Conservation (phyloP, 2,113 vertebrate genomes). For the Odocoileus virginianus region DNA sequence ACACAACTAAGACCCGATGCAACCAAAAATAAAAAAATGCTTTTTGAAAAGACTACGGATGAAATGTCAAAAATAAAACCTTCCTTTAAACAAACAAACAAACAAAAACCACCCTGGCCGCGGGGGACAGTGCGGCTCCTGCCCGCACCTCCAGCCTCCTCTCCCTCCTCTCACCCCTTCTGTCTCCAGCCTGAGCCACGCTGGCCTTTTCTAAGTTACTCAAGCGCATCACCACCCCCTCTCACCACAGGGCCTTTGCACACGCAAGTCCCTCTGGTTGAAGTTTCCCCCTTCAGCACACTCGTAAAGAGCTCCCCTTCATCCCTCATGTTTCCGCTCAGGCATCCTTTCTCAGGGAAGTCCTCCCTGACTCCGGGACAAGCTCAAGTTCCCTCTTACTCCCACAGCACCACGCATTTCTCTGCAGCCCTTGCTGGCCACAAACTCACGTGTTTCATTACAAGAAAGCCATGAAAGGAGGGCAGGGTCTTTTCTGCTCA, state of each 20-base stretch:
- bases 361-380: neutral
- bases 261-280: neutral
- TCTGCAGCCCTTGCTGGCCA: neutral
- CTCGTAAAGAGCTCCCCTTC: neutral
- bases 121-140: neutral
- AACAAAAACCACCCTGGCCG: neutral
- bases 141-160: neutral
- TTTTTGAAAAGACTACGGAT: neutral
- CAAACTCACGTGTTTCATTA: neutral
- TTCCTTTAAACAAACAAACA: neutral
- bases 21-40: neutral
- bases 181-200: neutral
- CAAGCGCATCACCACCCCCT: neutral
- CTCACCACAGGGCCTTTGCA: neutral
- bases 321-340: neutral
- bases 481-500: neutral
- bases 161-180: neutral
- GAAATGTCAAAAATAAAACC: neutral
- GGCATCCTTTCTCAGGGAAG: neutral
- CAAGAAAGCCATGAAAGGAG: neutral
- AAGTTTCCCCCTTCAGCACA: too few relatives aligned
- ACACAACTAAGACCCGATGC: neutral
- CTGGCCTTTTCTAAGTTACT: neutral
- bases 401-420: rapidly evolving
- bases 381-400: neutral